Evolutionary conservation across 2,888 invertebrate species (phyloP), one percentile per base, ranked within the genome.

Genomic region (Agriopis aurantiaria): DNA sequence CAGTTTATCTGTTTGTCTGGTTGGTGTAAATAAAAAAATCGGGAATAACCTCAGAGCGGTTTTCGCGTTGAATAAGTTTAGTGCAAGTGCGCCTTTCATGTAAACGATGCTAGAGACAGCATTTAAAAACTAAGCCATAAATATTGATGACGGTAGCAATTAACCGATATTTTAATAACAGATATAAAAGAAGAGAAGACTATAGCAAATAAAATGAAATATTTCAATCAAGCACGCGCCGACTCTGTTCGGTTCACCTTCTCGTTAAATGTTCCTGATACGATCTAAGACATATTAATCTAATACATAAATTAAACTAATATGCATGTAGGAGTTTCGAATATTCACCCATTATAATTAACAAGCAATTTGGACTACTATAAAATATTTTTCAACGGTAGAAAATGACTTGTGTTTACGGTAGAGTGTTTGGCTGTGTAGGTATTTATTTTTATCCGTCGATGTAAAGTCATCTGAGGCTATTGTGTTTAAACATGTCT

Each of bases 231-330:
- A 65, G 58, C 73, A 62, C 73, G 73, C 59, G 73, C 65, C 72
- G 62, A 57, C 51, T 52, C 48, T 14, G 51, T 51, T 62, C 55
- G 17, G 45, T 67, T 71, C 53, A 49, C 76, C 78, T 78, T 79
- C 48, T 48, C 75, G 75, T 76, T 77, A 71, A 74, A 73, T 73
- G 71, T 73, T 71, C 59, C 1, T 58, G 86, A 86, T 86, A 82
- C 79, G 61, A 85, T 86, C 86, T 80, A 64, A 74, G 78, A 84
- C 80, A 79, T 82, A 82, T 82, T 83, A 82, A 84, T 83, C 75
- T 79, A 75, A 78, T 81, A 80, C 77, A 85, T 84, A 85, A 84
- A 82, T 83, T 82, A 82, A 77, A 71, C 72, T 82, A 82, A 81
- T 80, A 82, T 80, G 74, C 78, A 80, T 77, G 84, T 82, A 80